Evolutionary conservation across 1,140 invertebrate genomes (phyloP), one percentile per base, ranked within the genome.

Genomic region (Proctacanthus coquilletti): DNA sequence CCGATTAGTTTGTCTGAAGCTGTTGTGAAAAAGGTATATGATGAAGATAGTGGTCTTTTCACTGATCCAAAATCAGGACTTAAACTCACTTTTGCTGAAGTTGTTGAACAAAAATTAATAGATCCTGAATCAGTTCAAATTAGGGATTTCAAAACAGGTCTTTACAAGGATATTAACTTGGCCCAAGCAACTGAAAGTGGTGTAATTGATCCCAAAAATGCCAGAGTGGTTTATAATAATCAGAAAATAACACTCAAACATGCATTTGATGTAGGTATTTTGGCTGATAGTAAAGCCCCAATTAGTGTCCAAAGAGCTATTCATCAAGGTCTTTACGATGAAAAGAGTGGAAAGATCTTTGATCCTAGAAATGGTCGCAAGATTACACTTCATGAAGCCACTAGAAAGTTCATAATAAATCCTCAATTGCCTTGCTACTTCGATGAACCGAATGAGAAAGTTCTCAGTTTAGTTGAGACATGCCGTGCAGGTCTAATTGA

Each of bases 261-360:
- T 58, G 84, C 85, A 3, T 80, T 88, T 44, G 75, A 86, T 51
- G 68, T 73, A 39, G 84, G 82, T 34, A 68, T 87, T 31, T 66
- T 89, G 11, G 66, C 84, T 39, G 85, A 89, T 53, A 80, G 74
- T 41, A 79, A 78, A 60, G 77, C 78, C 3, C 71, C 82, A 1
- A 70, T 89, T n/a, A 87, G 84, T 5, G 53, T 93, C 20, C 87
- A 91, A 52, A 67, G 80, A 56, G 81, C 83, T 2, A 75, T 92
- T 32, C 83, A 88, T 57, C 80, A 87, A 62, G 86, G 86, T 3
- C 60, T 87, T 0, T 89, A 89, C 51, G 77, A 84, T 46, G 79
- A 83, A 36, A 64, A 68, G 36, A 76, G 72, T 1, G 84, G 86
- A n/a, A 81, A 83, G 63, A 71, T 94, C 17, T 70, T 72, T 15